These are phyloP conservation scores for Anodontia alba DNA, from an alignment of 2,888 invertebrate species.

Conservation along the genomic window DNA sequence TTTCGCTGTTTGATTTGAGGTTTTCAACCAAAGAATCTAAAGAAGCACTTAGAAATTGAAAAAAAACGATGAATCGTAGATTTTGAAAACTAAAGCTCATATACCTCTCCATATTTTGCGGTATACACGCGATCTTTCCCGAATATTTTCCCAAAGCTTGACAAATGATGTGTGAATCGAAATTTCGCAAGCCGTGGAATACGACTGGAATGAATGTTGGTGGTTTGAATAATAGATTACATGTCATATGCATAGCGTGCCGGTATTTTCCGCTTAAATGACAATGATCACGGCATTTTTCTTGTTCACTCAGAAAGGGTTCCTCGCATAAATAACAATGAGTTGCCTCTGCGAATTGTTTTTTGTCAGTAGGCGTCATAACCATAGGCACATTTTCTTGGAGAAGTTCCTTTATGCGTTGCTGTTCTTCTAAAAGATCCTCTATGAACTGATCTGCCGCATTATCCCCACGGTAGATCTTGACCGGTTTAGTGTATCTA, in stretches of 20 bases:
- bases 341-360: background rate
- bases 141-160: background rate
- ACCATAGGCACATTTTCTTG: background rate
- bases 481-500: background rate
- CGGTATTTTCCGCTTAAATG: background rate
- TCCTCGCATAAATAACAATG: background rate
- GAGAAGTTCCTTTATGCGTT: background rate
- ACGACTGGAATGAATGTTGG: background rate
- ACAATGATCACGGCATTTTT: background rate
- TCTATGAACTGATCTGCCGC: background rate
- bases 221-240: background rate
- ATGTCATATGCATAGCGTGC: background rate
- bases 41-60: slow-evolving; percentile 34
- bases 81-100: slow-evolving; percentile 33
- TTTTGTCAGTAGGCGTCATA: background rate
- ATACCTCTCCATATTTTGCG: slow-evolving; percentile 34
- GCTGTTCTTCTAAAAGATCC: background rate
- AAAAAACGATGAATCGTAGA: slow-evolving; percentile 37
- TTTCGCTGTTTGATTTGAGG: background rate
- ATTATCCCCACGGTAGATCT: background rate
- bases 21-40: slow-evolving; percentile 37
- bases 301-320: background rate
- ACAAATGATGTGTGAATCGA: background rate
- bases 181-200: background rate
- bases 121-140: slow-evolving; percentile 15